Evolutionary conservation across 1,140 invertebrate genomes (phyloP).

Genomic region (Semibalanus balanoides): DNA sequence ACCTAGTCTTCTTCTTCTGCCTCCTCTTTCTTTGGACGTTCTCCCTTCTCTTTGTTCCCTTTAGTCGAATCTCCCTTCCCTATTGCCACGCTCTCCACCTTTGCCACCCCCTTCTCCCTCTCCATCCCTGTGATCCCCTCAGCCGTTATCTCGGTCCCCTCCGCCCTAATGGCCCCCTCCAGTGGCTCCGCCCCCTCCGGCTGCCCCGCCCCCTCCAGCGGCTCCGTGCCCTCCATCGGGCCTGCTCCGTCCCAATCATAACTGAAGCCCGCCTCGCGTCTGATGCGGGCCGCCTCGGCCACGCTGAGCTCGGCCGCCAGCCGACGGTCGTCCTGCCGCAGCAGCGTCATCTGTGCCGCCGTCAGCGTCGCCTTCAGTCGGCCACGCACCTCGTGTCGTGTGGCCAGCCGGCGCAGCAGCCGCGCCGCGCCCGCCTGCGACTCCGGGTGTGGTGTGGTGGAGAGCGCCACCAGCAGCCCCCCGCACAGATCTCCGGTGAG

Average conservation of each 20-base stretch:
- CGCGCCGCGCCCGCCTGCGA: not conserved
- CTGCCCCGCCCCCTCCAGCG: not conserved
- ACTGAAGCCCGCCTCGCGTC: not conserved
- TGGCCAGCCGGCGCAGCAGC: not conserved
- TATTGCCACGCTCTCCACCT: no score
- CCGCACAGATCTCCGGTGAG: not conserved
- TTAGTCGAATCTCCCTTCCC: not conserved
- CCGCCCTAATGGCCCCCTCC: no score
- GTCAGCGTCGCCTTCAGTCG: not conserved
- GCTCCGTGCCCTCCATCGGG: not conserved
- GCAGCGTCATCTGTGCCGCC: not conserved
- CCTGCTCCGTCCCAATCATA: not conserved
- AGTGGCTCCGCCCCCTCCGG: not conserved
- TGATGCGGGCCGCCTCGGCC: not conserved
- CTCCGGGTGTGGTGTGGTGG: not conserved
- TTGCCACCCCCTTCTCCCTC: not conserved
- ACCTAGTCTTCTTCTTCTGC: no score
- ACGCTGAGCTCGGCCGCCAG: not conserved
- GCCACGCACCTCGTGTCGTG: not conserved
- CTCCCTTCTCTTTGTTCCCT: not conserved
- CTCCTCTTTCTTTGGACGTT: no score
- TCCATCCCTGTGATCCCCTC: not conserved
- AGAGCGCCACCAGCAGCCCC: not conserved
- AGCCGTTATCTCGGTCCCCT: not conserved
- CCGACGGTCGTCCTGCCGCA: not conserved